Evolutionary conservation across 2,797 vertebrate genomes (phyloP).

Genomic region (Chelon auratus): DNA sequence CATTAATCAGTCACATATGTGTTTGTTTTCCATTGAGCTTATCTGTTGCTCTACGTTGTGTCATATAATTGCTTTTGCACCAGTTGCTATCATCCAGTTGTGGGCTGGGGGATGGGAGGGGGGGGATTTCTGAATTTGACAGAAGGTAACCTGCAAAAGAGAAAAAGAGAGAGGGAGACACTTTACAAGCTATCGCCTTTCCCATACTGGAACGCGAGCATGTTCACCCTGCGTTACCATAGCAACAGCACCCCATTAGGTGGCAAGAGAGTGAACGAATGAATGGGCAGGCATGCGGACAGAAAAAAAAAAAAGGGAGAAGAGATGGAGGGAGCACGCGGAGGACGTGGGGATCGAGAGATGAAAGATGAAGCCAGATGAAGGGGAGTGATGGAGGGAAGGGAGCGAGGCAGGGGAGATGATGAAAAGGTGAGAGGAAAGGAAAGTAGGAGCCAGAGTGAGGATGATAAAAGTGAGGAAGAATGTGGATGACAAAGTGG

Average conservation of each 20-base stretch:
- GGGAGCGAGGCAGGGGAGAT: background rate
- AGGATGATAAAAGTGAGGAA: background rate
- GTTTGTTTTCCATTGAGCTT: background rate
- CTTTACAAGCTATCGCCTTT: conserved; percentile 55
- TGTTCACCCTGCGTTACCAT: conserved; percentile 73
- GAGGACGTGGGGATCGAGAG: conserved; percentile 15
- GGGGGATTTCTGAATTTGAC: conserved; percentile 25
- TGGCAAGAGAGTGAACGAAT: conserved; percentile 57
- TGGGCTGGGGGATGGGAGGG: conserved; percentile 1
- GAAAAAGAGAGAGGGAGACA: conserved; percentile 27
- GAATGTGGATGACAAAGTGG: conserved; percentile 17
- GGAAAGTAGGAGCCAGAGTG: background rate
- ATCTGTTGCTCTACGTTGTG: background rate
- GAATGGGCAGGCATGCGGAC: conserved; percentile 50
- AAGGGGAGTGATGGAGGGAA: background rate
- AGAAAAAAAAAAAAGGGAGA: conserved; percentile 11
- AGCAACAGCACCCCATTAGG: conserved; percentile 81
- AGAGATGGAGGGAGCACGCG: background rate
- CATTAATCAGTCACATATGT: conserved; percentile 5
- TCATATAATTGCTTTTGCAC: background rate
- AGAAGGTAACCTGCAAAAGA: conserved; percentile 6
- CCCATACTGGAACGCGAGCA: conserved; percentile 50
- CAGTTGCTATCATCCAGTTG: background rate
- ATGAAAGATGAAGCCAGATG: conserved; percentile 27
- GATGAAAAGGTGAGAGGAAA: conserved; percentile 6